phyloP scores from a whole-genome alignment of 1,140 invertebrate species.

The Drosophila santomea region DNA sequence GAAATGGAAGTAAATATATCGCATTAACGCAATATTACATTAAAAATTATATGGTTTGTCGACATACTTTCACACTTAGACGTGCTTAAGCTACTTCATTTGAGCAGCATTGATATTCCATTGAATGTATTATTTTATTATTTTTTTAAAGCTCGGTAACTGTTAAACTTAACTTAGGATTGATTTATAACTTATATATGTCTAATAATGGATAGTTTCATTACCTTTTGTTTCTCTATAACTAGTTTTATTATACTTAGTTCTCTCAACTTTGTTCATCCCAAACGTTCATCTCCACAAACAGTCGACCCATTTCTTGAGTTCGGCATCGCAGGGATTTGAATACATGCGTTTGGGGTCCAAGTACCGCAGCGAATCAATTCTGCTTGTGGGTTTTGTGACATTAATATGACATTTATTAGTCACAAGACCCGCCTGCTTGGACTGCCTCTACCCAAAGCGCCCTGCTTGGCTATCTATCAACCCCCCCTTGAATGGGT shows the following conservation, averaged over 20 bases:
- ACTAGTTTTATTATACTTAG: no score
- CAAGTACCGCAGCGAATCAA: conserved; percentile 59
- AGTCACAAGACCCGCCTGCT: conserved; percentile 64
- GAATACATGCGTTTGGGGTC: conserved; percentile 43
- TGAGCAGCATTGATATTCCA: no score
- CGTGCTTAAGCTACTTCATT: no score
- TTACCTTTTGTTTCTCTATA: no score
- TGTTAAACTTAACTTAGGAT: no score
- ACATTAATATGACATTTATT: conserved; percentile 84
- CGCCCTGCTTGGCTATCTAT: conserved; percentile 2
- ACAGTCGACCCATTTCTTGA: not conserved
- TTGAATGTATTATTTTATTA: no score
- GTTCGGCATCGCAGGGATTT: conserved; percentile 49
- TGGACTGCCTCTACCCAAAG: conserved; percentile 31
- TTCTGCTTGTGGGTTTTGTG: conserved; percentile 64
- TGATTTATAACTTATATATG: no score
- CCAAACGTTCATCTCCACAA: conserved; percentile 11
- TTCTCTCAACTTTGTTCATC: no score
- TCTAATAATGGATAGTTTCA: no score
- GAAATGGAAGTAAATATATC: not conserved
- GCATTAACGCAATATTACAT: not conserved
- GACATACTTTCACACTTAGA: no score
- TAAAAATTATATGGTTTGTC: not conserved
- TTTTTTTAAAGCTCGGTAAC: no score
- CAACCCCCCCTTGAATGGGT: conserved; percentile 18